Base-by-base conservation (phyloP, 2,113 vertebrate genomes). In the Vulpes lagopus region DNA sequence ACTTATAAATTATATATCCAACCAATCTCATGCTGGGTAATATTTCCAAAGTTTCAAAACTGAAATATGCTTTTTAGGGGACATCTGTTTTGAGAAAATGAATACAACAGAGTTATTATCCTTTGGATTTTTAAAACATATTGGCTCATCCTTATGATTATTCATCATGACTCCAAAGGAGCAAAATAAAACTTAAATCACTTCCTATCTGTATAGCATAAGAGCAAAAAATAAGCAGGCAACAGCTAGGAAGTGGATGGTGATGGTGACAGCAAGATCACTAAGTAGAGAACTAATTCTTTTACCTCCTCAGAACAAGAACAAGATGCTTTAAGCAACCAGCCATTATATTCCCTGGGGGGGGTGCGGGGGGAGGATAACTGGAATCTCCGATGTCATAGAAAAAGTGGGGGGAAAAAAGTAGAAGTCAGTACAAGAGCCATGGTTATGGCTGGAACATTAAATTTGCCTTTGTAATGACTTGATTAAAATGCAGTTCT, bases 131-230 rank as follows among this genome's bases (percentile, higher is more conserved):
- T 95, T 71, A 95, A 95, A 97, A 51, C 27, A 96, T 85, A 93
- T 92, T 91, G 38, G 30, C 88, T 96, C 89, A 97, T 96, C 0
- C 5, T 97, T 93, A 69, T 91, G 92, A 97, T 93, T 91, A 98
- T 98, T 98, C 96, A 94, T 97, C 60, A 94, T 97, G 94, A 96
- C 59, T 98, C 59, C 49, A 97, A 92, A 98, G 93, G 53, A 85
- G 93, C 96, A 97, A 98, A 96, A 25, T 5, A 10, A 97, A 95
- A 91, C 19, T 97, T 98, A 98, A 98, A 95, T 98, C 53, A 95
- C 25, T 86, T 98, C 96, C 78, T 85, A 95, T 96, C 62, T 91
- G 57, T 43, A 96, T 43, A 96, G 65, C 53, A 38, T 19, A 79
- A 60, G 30, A 87, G 4, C 25, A 69, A 94, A 98, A 43, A 97